Base-by-base conservation (phyloP, 2,797 vertebrate genomes). In the Pangasius krempfi region DNA sequence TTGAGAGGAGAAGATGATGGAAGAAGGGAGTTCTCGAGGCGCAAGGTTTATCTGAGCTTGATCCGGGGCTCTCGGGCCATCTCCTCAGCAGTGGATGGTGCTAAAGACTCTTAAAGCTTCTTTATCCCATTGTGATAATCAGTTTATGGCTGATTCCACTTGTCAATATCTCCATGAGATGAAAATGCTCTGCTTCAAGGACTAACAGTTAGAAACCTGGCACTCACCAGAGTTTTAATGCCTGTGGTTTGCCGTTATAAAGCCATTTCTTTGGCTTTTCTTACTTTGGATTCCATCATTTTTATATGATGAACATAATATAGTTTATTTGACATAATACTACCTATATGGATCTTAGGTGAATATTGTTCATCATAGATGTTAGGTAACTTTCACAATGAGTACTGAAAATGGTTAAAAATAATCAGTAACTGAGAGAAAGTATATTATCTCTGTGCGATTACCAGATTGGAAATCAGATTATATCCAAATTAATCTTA, bases 61-160 rank as follows among this genome's bases (percentile, higher is more conserved):
- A 91, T 84, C 68, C 54, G 37, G 54, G 66, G 87, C 54, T 27
- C 72, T 73, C 81, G 6, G 68, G 86, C 60, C 84, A 87, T 89
- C 85, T 92, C 91, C 84, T 92, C 90, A 79, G 90, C 89, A 91
- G 88, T 90, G 92, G 89, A 92, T 91, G 91, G 90, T 92, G 90
- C 90, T 94, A 95, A 95, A 96, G 94, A 92, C 95, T 94, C 93
- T 94, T 94, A 95, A 87, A 89, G 93, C 92, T 93, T 93, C 93
- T 95, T 96, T 93, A 96, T 96, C 95, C 95, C 93, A 96, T 96
- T 96, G 94, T 93, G 92, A 86, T 97, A 96, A 97, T 96, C 96
- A 95, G 92, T 94, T 96, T 96, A 96, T 93, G 89, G 92, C 58
- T 88, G 89, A 94, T 94, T 94, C 91, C 82, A 90, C 92, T 93